Evolutionary conservation across 2,888 invertebrate genomes (phyloP).

Genomic region (Pristionchus arcanus): DNA sequence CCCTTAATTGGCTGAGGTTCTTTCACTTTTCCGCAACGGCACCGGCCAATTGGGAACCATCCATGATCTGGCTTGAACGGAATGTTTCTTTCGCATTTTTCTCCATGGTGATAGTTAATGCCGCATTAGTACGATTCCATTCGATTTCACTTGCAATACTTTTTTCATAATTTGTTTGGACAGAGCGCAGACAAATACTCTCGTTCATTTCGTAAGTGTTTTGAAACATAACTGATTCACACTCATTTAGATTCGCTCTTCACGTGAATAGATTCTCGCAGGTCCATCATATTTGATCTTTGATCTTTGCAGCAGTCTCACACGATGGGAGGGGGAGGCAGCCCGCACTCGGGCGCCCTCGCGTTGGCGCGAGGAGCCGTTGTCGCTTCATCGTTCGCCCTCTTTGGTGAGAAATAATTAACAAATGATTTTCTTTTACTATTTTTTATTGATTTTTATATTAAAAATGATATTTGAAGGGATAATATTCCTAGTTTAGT

Average conservation of each 20-base stretch:
- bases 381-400: neutral
- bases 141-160: too few relatives aligned
- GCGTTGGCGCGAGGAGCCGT: neutral
- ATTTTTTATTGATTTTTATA: neutral
- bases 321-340: neutral
- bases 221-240: too few relatives aligned
- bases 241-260: too few relatives aligned
- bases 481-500: neutral
- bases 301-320: slow-evolving; percentile 20
- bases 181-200: too few relatives aligned
- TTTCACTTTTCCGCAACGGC: slow-evolving; percentile 20
- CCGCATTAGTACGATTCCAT: too few relatives aligned
- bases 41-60: slow-evolving; percentile 4
- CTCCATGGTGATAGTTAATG: neutral
- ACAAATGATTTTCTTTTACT: too few relatives aligned
- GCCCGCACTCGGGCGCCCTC: slow-evolving; percentile 20
- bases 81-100: neutral
- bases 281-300: too few relatives aligned
- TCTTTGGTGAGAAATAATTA: neutral
- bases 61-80: neutral
- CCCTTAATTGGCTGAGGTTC: neutral
- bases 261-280: too few relatives aligned
- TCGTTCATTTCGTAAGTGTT: too few relatives aligned
- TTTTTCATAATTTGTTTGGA: too few relatives aligned
- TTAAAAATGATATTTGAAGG: neutral